Evolutionary conservation across 1,140 invertebrate species (phyloP).

Genomic region (Lordiphosa mommai): DNA sequence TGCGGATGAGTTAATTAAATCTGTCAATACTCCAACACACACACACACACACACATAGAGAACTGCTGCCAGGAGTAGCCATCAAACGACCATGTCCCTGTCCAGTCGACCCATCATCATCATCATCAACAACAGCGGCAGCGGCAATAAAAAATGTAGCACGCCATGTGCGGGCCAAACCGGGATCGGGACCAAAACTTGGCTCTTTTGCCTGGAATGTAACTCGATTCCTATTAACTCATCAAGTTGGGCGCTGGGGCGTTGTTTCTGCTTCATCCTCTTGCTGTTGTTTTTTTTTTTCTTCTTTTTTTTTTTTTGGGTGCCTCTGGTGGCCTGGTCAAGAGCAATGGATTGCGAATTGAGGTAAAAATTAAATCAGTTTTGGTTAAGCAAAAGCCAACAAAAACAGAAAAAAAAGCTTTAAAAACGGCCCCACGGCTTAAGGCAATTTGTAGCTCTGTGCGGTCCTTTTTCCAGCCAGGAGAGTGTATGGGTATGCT

Average conservation of each 20-base stretch:
- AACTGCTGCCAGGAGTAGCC: conserved; percentile 14
- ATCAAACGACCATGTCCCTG: conserved; percentile 65
- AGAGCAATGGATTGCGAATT: conserved; percentile 50
- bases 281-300: conserved; percentile 4
- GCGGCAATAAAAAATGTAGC: conserved; percentile 66
- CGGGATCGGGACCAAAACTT: conserved; percentile 12
- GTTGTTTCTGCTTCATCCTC: conserved; percentile 34
- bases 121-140: conserved; percentile 26
- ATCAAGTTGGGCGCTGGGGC: conserved; percentile 72
- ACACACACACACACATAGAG: conserved; percentile 17
- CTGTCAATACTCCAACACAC: conserved; percentile 65
- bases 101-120: conserved; percentile 60
- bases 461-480: conserved; percentile 62
- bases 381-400: conserved; percentile 56
- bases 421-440: conserved; percentile 40
- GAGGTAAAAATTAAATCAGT: conserved; percentile 72
- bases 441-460: conserved; percentile 70
- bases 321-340: conserved; percentile 37
- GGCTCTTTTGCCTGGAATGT: conserved; percentile 70
- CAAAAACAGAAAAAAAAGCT: conserved; percentile 13
- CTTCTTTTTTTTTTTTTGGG: conserved; percentile 24
- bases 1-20: conserved; percentile 78
- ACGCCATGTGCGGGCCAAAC: conserved; percentile 53
- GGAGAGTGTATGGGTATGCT: conserved; percentile 23
- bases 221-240: conserved; percentile 79